phyloP scores from a whole-genome alignment of 2,888 invertebrate species.

The Brassicogethes aeneus region DNA sequence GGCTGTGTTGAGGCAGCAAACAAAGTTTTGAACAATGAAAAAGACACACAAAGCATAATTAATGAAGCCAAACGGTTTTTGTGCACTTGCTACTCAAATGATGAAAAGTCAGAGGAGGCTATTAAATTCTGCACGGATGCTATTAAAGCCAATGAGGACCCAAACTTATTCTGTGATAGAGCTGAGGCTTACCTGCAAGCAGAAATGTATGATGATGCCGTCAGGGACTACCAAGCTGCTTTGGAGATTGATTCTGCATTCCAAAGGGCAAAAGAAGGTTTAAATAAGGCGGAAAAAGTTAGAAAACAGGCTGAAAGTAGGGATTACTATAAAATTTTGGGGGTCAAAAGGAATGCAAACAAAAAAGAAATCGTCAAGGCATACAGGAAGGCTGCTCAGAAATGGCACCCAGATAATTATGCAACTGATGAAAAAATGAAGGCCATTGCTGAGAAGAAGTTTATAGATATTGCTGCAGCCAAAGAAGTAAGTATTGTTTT shows the following conservation, averaged over 20 bases:
- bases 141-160: conserved; percentile 64
- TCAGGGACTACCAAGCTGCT: conserved; percentile 79
- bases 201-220: conserved; percentile 91
- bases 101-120: conserved; percentile 64
- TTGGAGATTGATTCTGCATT: conserved; percentile 70
- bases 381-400: conserved; percentile 92
- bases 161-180: conserved; percentile 75
- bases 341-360: conserved; percentile 79
- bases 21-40: conserved; percentile 59
- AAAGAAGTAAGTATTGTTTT: conserved; percentile 72
- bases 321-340: conserved; percentile 96
- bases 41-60: conserved; percentile 59
- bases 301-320: conserved; percentile 87
- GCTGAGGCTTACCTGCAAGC: conserved; percentile 83
- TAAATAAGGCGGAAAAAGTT: conserved; percentile 79
- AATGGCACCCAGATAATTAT: conserved; percentile 99
- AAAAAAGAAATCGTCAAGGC: conserved; percentile 94
- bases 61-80: conserved; percentile 67
- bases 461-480: conserved; percentile 97
- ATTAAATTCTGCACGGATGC: conserved; percentile 71
- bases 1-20: conserved; percentile 63
- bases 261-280: conserved; percentile 80
- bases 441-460: conserved; percentile 91
- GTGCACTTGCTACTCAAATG: conserved; percentile 70
- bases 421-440: conserved; percentile 74